Percentiles rank a stretch among this genome's conserved stretches.
phyloP scores from a whole-genome alignment of 2,797 vertebrate species.

The Sebastes miniatus region DNA sequence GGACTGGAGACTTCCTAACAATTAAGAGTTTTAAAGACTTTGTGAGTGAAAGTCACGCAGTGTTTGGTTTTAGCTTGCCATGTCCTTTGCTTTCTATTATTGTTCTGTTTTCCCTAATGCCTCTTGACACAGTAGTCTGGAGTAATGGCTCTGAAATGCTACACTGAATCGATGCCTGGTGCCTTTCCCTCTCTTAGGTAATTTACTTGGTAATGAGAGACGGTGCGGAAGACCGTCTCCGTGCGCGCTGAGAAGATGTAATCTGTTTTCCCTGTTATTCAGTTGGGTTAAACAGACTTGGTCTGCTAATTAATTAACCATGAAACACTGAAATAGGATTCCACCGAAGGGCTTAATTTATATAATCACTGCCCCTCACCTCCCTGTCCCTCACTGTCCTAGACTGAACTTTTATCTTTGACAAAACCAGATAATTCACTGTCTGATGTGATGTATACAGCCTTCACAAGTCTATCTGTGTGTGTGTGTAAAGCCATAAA shows the following conservation, averaged over 20 bases:
- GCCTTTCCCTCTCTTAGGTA: constrained; percentile 74
- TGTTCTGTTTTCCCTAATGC: constrained; percentile 59
- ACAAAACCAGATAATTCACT: constrained; percentile 16
- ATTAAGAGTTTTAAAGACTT: constrained; percentile 11
- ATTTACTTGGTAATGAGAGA: constrained; percentile 80
- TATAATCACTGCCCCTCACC: constrained; percentile 39
- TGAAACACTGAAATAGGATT: constrained; percentile 60
- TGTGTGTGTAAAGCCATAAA: neutral
- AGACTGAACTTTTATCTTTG: constrained; percentile 40
- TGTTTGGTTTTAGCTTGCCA: constrained; percentile 29
- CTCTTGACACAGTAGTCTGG: constrained; percentile 68
- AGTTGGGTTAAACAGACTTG: constrained; percentile 49
- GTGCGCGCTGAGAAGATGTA: constrained; percentile 51
- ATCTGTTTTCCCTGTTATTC: constrained; percentile 71
- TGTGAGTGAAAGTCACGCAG: constrained; percentile 10
- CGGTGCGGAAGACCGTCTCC: constrained; percentile 58
- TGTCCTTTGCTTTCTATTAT: constrained; percentile 57
- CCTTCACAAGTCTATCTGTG: neutral
- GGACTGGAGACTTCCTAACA: neutral
- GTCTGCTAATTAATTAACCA: constrained; percentile 77
- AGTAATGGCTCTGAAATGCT: constrained; percentile 75
- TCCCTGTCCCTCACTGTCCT: neutral
- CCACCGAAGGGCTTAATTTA: constrained; percentile 63
- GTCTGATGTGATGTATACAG: constrained; percentile 20
- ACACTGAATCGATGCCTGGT: constrained; percentile 76